phyloP scores from a whole-genome alignment of 2,113 vertebrate genomes.

The Salvator merianae region DNA sequence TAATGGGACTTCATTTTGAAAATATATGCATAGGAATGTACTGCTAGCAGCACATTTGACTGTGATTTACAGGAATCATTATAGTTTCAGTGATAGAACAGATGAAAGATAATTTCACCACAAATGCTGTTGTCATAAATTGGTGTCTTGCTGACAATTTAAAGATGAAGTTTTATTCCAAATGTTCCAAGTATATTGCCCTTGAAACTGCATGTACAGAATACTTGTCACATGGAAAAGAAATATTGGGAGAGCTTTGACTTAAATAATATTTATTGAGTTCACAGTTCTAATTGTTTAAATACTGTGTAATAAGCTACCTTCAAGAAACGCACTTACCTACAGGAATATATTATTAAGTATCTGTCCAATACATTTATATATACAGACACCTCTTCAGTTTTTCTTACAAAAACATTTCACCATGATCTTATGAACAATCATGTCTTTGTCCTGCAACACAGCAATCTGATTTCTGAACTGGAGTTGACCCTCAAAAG shows the following conservation, averaged over 20 bases:
- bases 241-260: conserved; percentile 23
- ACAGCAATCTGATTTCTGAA: conserved; percentile 54
- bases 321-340: conserved; percentile 45
- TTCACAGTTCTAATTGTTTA: conserved; percentile 50
- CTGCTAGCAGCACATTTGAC: neutral
- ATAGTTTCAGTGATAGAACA: neutral
- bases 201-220: conserved; percentile 18
- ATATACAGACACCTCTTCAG: conserved; percentile 66
- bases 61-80: neutral
- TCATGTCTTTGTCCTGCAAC: conserved; percentile 32
- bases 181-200: neutral
- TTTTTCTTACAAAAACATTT: conserved; percentile 70
- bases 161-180: conserved; percentile 13
- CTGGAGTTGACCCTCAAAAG: conserved; percentile 50
- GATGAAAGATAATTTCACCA: conserved; percentile 3
- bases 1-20: neutral
- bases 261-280: conserved; percentile 54
- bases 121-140: too few species aligned
- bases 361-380: conserved; percentile 62
- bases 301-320: neutral
- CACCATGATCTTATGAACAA: conserved; percentile 65
- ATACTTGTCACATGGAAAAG: conserved; percentile 22
- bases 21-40: neutral
- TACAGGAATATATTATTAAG: conserved; percentile 49
- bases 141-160: neutral